A percentile compares a stretch with the other conserved stretches of the same genome.
Evolutionary conservation across 1,140 invertebrate genomes (phyloP).

Genomic region (Drosophila equinoxialis): DNA sequence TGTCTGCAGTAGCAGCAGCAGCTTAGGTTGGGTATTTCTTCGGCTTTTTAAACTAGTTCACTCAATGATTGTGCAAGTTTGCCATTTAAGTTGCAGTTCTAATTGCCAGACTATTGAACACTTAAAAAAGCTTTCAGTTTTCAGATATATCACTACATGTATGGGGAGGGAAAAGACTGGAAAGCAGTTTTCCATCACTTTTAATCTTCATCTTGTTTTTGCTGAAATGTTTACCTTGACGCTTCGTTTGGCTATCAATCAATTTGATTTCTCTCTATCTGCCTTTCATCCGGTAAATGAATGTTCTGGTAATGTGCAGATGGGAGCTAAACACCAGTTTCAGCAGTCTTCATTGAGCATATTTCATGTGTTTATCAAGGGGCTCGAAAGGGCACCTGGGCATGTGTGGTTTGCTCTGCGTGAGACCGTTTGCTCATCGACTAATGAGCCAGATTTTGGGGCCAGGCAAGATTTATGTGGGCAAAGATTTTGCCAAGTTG

Average conservation of each 20-base stretch:
- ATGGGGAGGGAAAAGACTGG: too few relatives aligned
- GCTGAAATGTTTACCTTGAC: conserved; percentile 43
- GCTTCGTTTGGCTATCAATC: conserved; percentile 54
- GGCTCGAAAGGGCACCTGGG: not conserved
- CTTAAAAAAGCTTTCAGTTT: conserved; percentile 31
- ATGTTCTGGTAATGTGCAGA: conserved; percentile 45
- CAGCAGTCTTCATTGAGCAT: conserved; percentile 16
- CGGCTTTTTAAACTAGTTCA: not conserved
- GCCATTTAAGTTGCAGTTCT: not conserved
- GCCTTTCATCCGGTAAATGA: conserved; percentile 28
- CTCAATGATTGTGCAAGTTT: conserved; percentile 39
- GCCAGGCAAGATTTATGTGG: conserved; percentile 43
- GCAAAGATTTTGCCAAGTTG: conserved; percentile 12
- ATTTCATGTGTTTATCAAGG: conserved; percentile 39
- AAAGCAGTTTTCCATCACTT: not conserved
- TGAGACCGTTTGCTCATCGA: not conserved
- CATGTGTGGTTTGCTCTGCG: conserved; percentile 6
- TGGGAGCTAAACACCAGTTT: not conserved
- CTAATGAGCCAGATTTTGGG: conserved; percentile 38
- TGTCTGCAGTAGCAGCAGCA: conserved; percentile 32
- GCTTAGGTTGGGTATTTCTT: not conserved
- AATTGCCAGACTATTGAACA: conserved; percentile 11
- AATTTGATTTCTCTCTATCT: conserved; percentile 44
- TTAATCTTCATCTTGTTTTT: not conserved
- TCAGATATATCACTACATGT: not conserved